These are phyloP conservation scores for Peromyscus maniculatus DNA, from an alignment of 2,113 vertebrate genomes.

Conservation along the genomic window DNA sequence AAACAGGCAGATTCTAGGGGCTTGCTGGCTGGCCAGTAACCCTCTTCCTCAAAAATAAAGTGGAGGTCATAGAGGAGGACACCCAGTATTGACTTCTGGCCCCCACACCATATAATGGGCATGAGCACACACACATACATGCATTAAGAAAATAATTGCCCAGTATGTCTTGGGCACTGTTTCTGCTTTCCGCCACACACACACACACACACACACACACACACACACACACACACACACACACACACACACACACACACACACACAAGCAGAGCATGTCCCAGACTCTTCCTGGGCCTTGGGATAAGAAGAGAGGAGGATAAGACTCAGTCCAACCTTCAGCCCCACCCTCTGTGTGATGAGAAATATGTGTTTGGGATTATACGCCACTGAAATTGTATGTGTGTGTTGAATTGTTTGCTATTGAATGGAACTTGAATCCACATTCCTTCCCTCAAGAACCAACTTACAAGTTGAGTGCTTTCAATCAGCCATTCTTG, in stretches of 20 bases:
- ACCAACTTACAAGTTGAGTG: conserved; percentile 32
- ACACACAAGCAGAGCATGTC: not conserved
- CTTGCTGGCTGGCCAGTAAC: not conserved
- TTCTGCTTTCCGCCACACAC: not conserved
- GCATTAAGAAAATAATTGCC: not conserved
- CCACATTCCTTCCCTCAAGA: conserved; percentile 13
- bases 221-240: too few species aligned
- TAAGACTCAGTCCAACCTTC: not conserved
- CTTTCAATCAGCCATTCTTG: not conserved
- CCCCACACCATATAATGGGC: not conserved
- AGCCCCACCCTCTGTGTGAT: not conserved
- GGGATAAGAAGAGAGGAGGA: conserved; percentile 12
- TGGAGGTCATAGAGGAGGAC: not conserved
- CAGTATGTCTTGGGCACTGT: not conserved
- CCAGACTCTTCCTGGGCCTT: not conserved
- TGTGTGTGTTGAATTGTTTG: not conserved
- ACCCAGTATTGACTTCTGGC: not conserved
- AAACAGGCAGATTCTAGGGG: not conserved
- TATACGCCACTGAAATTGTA: not conserved
- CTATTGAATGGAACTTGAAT: not conserved
- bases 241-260: too few species aligned
- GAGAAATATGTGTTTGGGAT: conserved; percentile 27
- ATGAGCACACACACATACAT: not conserved
- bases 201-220: too few species aligned
- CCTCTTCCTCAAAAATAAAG: not conserved